These are phyloP conservation scores for Paraescarpia echinospica DNA, from an alignment of 1,140 invertebrate genomes.

Conservation along the genomic window DNA sequence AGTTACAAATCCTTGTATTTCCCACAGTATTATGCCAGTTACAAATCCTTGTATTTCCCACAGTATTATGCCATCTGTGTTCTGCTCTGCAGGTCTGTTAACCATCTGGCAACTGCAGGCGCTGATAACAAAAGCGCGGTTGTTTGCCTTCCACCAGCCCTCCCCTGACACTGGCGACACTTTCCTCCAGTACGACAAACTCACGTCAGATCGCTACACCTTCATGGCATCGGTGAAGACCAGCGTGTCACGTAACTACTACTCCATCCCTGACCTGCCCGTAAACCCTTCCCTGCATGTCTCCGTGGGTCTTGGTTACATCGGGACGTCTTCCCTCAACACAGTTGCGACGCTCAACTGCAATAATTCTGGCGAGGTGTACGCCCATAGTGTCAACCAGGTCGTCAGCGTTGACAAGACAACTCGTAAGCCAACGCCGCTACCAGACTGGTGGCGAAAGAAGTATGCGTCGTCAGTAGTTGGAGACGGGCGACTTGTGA, in stretches of 20 bases:
- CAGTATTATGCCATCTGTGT: neutral
- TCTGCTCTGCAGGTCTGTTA: conserved; percentile 13
- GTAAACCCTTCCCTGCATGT: neutral
- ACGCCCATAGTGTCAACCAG: conserved; percentile 28
- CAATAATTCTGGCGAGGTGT: neutral
- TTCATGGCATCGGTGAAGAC: conserved; percentile 26
- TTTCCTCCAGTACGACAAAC: conserved; percentile 25
- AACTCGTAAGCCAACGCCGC: conserved; percentile 31
- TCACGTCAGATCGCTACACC: conserved; percentile 21
- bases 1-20: no score
- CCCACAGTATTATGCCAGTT: neutral
- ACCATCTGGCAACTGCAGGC: conserved; percentile 18
- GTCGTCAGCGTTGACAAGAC: conserved; percentile 30
- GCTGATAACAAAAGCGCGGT: conserved; percentile 8
- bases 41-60: neutral
- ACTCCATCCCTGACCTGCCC: neutral
- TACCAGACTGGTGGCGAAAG: conserved; percentile 36
- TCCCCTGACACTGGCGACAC: neutral
- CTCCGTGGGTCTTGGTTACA: conserved; percentile 19
- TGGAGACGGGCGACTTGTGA: conserved; percentile 20
- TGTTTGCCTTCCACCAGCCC: conserved; percentile 16
- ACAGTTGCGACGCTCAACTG: conserved; percentile 22
- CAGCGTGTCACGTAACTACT: neutral
- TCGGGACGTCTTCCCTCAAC: conserved; percentile 32
- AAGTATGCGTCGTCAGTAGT: conserved; percentile 29